These are phyloP conservation scores for Linnaemya vulpina DNA, from an alignment of 2,888 invertebrate genomes.

Conservation along the genomic window DNA sequence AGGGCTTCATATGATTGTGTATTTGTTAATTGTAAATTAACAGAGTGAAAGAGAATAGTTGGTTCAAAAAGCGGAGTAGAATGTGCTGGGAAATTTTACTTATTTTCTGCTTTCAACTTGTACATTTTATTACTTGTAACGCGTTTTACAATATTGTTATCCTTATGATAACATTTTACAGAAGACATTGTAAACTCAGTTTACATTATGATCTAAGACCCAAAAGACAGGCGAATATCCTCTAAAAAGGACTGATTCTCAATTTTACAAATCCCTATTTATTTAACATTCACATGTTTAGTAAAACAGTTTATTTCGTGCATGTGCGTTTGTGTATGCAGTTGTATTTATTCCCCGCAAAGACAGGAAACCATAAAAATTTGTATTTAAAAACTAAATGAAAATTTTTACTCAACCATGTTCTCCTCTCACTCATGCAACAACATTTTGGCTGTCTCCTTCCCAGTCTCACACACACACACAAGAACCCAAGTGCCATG, in stretches of 20 bases:
- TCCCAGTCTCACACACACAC: slow-evolving; percentile 46
- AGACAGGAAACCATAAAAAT: slow-evolving; percentile 81
- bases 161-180: slow-evolving; percentile 24
- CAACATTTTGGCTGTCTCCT: not conserved
- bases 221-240: slow-evolving; percentile 35
- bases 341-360: slow-evolving; percentile 33
- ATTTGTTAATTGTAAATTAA: slow-evolving; percentile 41
- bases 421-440: slow-evolving; percentile 14
- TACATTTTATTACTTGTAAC: not conserved
- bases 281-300: slow-evolving; percentile 7
- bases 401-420: slow-evolving; percentile 24
- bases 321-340: slow-evolving; percentile 13
- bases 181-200: not conserved
- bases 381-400: slow-evolving; percentile 69
- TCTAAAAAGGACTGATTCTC: slow-evolving; percentile 6
- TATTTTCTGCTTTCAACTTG: not conserved
- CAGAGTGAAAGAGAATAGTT: slow-evolving; percentile 12
- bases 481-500: slow-evolving; percentile 28
- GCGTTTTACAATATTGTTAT: slow-evolving; percentile 17
- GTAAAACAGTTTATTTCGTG: not conserved
- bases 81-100: not conserved
- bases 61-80: not conserved
- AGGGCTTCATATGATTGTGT: slow-evolving; percentile 57
- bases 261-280: slow-evolving; percentile 8
- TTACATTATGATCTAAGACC: slow-evolving; percentile 42